Evolutionary conservation across 1,140 invertebrate genomes (phyloP), one percentile per base, ranked within the genome.

Genomic region (Probaryconus sp.): DNA sequence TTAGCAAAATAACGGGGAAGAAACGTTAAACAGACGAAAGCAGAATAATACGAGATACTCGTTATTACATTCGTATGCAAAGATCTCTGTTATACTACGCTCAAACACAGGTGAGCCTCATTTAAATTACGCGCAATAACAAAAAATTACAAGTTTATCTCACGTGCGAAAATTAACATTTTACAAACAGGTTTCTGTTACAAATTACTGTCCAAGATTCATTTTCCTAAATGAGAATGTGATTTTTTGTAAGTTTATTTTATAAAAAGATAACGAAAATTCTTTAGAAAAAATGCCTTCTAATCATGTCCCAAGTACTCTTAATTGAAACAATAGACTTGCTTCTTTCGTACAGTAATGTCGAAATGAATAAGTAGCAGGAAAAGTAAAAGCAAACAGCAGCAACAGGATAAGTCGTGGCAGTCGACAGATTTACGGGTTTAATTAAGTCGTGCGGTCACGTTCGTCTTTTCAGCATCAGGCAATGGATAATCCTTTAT

Each of bases 391-490:
- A 61, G 55, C 55, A 53, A 60, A 56, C 67, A 73, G 31, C 14
- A 45, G 42, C 31, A 47, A 77, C 76, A 72, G 80, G 60, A 67
- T 30, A 53, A 58, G 51, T 72, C 65, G 47, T 31, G 47, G 55
- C 45, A 71, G 68, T 56, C 71, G 71, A 63, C 63, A 45, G 50
- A 68, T 61, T 85, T 85, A 85, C 81, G 84, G 80, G 82, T 85
- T 86, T 85, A 86, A 86, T 86, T 85, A 86, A 86, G 81, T 85
- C 82, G 76, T 84, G 84, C 80, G 84, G 83, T 85, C 79, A 79
- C 80, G 82, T 85, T 85, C 77, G 81, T 85, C 84, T 84, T 85
- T 82, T 82, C 78, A 81, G 76, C 74, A 76, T 48, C 68, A 17
- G 56, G 63, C 80, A 80, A 82, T 73, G 82, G 82, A 79, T 79